These are phyloP conservation scores for Neria commutata DNA, from an alignment of 2,888 invertebrate genomes.

Conservation along the genomic window DNA sequence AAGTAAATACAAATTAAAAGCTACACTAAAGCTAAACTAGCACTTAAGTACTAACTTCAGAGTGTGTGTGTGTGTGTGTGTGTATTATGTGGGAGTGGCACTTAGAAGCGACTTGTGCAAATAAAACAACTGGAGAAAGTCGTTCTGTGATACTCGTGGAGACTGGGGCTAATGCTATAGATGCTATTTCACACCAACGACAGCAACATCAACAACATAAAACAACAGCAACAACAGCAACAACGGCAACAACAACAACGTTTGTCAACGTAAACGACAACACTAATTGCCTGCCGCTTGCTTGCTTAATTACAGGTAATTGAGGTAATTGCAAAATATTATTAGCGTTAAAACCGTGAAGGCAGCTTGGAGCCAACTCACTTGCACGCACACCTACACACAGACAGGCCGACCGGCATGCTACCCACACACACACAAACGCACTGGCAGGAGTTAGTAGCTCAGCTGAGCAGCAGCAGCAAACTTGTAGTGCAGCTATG, in stretches of 20 bases:
- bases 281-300: conserved; percentile 22
- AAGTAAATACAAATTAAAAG: background rate
- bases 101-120: background rate
- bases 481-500: background rate
- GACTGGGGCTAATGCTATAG: background rate
- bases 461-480: background rate
- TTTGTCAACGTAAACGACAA: background rate
- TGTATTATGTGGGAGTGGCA: too few relatives aligned
- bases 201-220: background rate
- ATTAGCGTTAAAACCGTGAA: conserved; percentile 44
- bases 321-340: conserved; percentile 54
- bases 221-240: conserved; percentile 11
- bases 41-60: conserved; percentile 34
- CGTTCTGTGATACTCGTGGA: background rate
- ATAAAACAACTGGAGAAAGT: background rate
- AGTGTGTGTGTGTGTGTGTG: too few relatives aligned
- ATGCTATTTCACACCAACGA: background rate
- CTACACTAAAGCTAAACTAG: background rate
- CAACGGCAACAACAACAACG: background rate
- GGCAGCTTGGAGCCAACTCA: too few relatives aligned
- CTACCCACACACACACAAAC: background rate
- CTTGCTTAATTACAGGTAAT: conserved; percentile 52
- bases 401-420: background rate
- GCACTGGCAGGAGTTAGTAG: background rate
- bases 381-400: too few relatives aligned